Evolutionary conservation across 1,140 invertebrate genomes (phyloP).

Genomic region (Drosophila cardini): DNA sequence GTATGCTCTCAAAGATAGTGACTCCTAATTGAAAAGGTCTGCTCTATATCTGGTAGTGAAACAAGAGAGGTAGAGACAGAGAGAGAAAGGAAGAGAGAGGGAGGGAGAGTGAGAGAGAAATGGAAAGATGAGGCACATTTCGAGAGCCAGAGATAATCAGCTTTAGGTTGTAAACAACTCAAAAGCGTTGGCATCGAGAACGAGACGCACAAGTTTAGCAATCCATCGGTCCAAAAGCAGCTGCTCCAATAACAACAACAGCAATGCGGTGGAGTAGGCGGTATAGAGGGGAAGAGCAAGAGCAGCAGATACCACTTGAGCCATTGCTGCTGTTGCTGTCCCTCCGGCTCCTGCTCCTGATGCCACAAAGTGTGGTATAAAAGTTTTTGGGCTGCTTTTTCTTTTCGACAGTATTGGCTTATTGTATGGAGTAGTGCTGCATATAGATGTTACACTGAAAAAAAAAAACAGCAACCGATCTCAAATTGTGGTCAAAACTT

Average conservation of each 20-base stretch:
- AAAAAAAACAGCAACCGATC: too few relatives aligned
- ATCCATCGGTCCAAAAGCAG: constrained; percentile 11
- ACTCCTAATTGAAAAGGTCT: background rate
- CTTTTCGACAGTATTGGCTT: background rate
- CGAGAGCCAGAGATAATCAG: constrained; percentile 31
- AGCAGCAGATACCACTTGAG: background rate
- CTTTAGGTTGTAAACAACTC: constrained; percentile 43
- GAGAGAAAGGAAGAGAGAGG: background rate
- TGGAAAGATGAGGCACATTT: constrained; percentile 6
- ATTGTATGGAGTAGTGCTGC: background rate
- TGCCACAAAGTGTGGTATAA: constrained; percentile 2
- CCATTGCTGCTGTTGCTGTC: too few relatives aligned
- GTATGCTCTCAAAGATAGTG: background rate
- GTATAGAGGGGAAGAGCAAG: background rate
- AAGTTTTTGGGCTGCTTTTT: background rate
- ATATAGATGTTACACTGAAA: background rate
- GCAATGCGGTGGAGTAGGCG: background rate
- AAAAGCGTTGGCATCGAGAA: constrained; percentile 17
- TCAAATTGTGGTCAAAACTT: background rate
- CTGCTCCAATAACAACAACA: background rate
- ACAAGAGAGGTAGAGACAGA: background rate
- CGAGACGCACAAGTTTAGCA: constrained; percentile 28
- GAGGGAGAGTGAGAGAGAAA: background rate
- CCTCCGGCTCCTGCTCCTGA: background rate
- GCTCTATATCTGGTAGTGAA: background rate